Evolutionary conservation across 2,888 invertebrate genomes (phyloP).

Genomic region (Eupeodes latifasciatus): DNA sequence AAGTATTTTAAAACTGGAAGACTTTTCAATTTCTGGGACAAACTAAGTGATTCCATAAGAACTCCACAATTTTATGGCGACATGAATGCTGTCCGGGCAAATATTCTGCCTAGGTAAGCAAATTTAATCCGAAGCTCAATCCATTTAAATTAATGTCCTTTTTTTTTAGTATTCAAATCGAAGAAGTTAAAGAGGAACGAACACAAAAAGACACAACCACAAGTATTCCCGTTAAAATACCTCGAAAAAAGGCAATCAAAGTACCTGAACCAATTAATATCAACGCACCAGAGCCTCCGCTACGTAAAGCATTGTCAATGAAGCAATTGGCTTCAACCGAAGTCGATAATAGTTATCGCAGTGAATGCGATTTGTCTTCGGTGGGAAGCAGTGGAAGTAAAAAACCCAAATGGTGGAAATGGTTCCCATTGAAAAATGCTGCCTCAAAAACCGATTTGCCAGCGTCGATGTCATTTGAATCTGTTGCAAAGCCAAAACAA

Average conservation of each 20-base stretch:
- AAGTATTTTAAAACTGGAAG: constrained; percentile 85
- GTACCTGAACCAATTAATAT: constrained; percentile 36
- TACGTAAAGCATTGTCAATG: constrained; percentile 58
- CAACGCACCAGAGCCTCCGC: constrained; percentile 21
- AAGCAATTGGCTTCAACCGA: constrained; percentile 36
- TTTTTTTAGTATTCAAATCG: constrained; percentile 49
- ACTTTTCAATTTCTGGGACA: constrained; percentile 90
- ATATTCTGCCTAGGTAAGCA: constrained; percentile 40
- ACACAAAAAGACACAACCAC: background rate
- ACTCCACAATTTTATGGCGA: constrained; percentile 75
- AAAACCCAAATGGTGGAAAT: constrained; percentile 51
- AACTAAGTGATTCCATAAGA: constrained; percentile 86
- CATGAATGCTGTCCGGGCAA: background rate
- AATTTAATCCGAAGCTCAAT: background rate
- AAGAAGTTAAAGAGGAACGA: constrained; percentile 42
- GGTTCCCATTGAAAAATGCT: constrained; percentile 19
- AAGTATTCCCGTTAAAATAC: constrained; percentile 38
- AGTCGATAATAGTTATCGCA: background rate
- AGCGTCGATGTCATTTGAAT: constrained; percentile 46
- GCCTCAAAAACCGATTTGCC: constrained; percentile 19
- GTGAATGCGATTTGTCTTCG: background rate
- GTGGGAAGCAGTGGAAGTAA: constrained; percentile 34
- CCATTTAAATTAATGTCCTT: background rate
- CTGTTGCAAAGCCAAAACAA: constrained; percentile 52
- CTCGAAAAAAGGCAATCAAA: constrained; percentile 49